Evolutionary conservation across 2,797 vertebrate species (phyloP), one percentile per base, ranked within the genome.

Genomic region (Lycodopsis pacificus): DNA sequence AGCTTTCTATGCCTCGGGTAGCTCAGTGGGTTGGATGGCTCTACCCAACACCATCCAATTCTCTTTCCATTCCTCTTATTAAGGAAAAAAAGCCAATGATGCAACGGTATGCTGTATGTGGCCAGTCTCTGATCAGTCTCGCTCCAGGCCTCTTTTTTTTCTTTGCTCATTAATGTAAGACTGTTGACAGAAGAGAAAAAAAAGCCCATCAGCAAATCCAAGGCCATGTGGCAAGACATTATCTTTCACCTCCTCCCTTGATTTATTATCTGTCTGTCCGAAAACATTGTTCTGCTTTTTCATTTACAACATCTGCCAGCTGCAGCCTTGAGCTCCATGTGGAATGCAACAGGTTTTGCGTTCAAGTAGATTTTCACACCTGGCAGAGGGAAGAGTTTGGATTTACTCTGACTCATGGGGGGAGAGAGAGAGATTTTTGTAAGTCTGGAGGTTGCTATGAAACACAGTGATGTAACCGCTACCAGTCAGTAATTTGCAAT

Each of bases 371-470:
- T 70, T 72, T 80, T 73, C 48, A 68, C 49, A 76, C 57, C 66
- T 15, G 34, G 69, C 53, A 54, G 15, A 69, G 56, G 42, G 25
- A 62, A 74, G 46, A 81, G 72, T 76, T 65, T 67, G 79, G 79
- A 77, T 85, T 82, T 78, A 71, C 56, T 71, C n/a, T 88, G 77
- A 79, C 66, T 86, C 90, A 90, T 56, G 20, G 49, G 38, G 81
- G 30, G 48, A 34, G 71, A 62, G 63, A 15, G 42, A 44, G 14
- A 44, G 42, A 44, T 84, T 66, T 87, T 79, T 57, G 30, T 57
- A 75, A 65, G 20, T 68, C 61, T 75, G 57, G 20, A 71, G 20
- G 57, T 82, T 83, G 75, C 68, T 68, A 65, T 77, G 83, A 86
- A 69, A 82, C 71, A 36, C 56, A 34, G 57, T 86, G 85, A 88